Conservation (phyloP, 1,140 invertebrate genomes). For the Euura saliciscinereae region DNA sequence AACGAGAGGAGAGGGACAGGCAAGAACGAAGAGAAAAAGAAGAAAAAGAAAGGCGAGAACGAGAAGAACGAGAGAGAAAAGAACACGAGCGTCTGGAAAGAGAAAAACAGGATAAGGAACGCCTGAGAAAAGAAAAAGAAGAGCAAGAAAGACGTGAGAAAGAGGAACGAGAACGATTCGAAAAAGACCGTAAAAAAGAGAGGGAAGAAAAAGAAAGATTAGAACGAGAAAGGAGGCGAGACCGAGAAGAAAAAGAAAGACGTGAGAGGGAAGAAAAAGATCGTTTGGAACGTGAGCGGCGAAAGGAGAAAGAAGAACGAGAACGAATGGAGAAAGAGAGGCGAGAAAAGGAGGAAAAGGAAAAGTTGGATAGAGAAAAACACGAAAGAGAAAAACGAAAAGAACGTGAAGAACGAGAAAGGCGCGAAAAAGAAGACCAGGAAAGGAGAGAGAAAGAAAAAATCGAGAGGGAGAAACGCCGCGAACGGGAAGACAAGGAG, state of each 20-base stretch:
- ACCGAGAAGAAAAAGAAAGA: conserved; percentile 47
- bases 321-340: conserved; percentile 39
- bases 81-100: conserved; percentile 40
- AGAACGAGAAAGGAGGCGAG: conserved; percentile 38
- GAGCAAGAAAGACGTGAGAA: conserved; percentile 21
- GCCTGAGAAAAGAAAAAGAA: conserved; percentile 33
- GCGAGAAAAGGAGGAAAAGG: conserved; percentile 39
- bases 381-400: conserved; percentile 36
- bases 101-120: conserved; percentile 23
- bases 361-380: conserved; percentile 48
- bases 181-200: conserved; percentile 33
- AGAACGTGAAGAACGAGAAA: conserved; percentile 35
- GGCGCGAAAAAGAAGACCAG: conserved; percentile 37
- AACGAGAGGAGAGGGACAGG: conserved; percentile 37
- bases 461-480: conserved; percentile 26
- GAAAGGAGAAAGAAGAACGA: conserved; percentile 43
- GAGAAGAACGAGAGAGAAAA: conserved; percentile 47
- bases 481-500: conserved; percentile 33
- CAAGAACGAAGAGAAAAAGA: conserved; percentile 59
- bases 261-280: conserved; percentile 43
- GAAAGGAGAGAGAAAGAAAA: conserved; percentile 38
- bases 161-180: conserved; percentile 24
- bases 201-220: conserved; percentile 44
- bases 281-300: conserved; percentile 37
- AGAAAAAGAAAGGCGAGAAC: conserved; percentile 51